Evolutionary conservation across 1,140 invertebrate species (phyloP).

Genomic region (Armadillidium nasatum): DNA sequence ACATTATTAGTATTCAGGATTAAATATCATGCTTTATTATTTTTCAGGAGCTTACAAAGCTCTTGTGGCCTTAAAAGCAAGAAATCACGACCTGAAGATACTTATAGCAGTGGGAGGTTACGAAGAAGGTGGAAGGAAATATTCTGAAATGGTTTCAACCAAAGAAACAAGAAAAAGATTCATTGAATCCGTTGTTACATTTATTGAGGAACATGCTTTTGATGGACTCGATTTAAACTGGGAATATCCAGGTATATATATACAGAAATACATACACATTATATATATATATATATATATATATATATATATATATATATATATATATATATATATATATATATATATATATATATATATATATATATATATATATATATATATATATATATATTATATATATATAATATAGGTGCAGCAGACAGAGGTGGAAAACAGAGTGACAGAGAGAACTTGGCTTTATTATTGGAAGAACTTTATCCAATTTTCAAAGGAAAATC

Average conservation of each 20-base stretch:
- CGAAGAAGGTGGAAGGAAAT: slow-evolving; percentile 66
- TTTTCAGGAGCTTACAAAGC: slow-evolving; percentile 55
- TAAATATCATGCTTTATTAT: background rate
- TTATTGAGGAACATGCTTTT: slow-evolving; percentile 56
- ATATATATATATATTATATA: background rate
- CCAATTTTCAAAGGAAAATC: slow-evolving; percentile 53
- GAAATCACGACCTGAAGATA: slow-evolving; percentile 63
- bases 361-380: background rate
- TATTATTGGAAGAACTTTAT: slow-evolving; percentile 54
- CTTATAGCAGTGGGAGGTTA: slow-evolving; percentile 70
- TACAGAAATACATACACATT: too few species aligned
- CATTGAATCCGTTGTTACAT: slow-evolving; percentile 56
- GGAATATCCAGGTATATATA: slow-evolving; percentile 53
- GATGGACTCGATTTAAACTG: slow-evolving; percentile 63
- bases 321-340: slow-evolving; percentile 11
- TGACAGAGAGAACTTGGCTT: slow-evolving; percentile 55
- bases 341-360: background rate
- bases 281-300: background rate
- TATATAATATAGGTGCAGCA: slow-evolving; percentile 44
- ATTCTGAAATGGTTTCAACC: slow-evolving; percentile 55
- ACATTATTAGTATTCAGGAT: background rate
- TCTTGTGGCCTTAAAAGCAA: slow-evolving; percentile 56
- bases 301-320: background rate
- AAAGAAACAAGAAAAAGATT: slow-evolving; percentile 51
- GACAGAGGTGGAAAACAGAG: slow-evolving; percentile 51